Conservation (phyloP, 1,140 invertebrate genomes). For the Trachymyrmex septentrionalis region DNA sequence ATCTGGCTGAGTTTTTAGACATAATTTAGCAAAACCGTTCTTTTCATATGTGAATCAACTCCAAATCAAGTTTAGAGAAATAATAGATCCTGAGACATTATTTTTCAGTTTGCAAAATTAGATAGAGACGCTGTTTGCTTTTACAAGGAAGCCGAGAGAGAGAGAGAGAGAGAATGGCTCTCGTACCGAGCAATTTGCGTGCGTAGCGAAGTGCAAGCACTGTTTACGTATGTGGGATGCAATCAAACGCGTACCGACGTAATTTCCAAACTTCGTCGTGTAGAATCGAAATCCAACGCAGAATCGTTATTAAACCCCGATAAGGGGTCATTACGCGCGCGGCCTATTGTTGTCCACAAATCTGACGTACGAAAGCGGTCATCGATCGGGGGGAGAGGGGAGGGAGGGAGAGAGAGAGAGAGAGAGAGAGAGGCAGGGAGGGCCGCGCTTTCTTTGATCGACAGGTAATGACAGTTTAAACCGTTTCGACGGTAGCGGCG, state of each 20-base stretch:
- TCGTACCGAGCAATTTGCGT: slow-evolving; percentile 39
- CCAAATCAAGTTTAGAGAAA: neutral
- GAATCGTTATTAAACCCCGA: slow-evolving; percentile 83
- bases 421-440: neutral
- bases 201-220: slow-evolving; percentile 16
- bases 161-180: slow-evolving; percentile 2
- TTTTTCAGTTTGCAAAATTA: neutral
- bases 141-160: neutral
- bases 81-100: neutral
- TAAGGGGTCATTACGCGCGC: slow-evolving; percentile 72
- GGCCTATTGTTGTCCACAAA: slow-evolving; percentile 81
- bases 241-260: slow-evolving; percentile 40
- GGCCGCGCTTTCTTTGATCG: slow-evolving; percentile 80
- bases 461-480: slow-evolving; percentile 83
- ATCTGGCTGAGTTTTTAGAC: no score
- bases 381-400: slow-evolving; percentile 72
- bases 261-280: slow-evolving; percentile 70
- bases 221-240: slow-evolving; percentile 40
- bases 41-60: neutral
- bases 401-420: neutral
- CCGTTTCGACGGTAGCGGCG: slow-evolving; percentile 70
- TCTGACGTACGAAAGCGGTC: slow-evolving; percentile 83
- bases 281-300: slow-evolving; percentile 64
- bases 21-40: no score
- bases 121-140: neutral